Base-by-base conservation (phyloP, 2,888 invertebrate species). In the Stenichneumon culpator region DNA sequence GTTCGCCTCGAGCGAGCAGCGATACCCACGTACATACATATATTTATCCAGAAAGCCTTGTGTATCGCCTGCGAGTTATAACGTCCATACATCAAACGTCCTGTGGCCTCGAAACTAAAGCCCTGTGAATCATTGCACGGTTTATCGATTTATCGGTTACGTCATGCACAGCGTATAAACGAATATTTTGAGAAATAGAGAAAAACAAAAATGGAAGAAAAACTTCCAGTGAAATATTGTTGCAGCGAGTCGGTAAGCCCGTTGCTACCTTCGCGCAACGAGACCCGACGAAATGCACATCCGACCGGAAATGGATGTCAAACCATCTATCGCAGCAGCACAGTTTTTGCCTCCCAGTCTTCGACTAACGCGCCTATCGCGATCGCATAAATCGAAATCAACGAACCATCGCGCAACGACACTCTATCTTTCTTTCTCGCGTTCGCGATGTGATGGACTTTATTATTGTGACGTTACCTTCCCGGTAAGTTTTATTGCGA, bases 111-210 rank as follows among this genome's bases (percentile, higher is more conserved):
- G 54, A 70, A 14, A 79, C 54, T 28, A 19, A 39, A 69, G 47
- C 47, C 14, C 44, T 25, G 79, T 83, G 79, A 79, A 83, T 79
- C 74, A 65, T 70, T 65, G 63, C 54, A n/a, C 52, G 54, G 52
- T 79, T 79, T 36, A 63, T 70, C 65, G 79, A 79, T 79, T 83
- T 79, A 73, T 79, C 63, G 82, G 32, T 57, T 65, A 19, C 73
- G 82, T 69, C 50, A 47, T 36, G 47, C 44, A 22, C 73, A 69
- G 14, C 72, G 16, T 22, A 39, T 50, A 63, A 44, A 79, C 70
- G 36, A 39, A 57, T 52, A 70, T 47, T 28, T 60, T 39, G 60
- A 19, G 9, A 74, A 74, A 32, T 16, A 50, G 3, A 68, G 19
- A 68, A 32, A 3, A 70, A 69, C 6, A 60, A 32, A 22, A 70